Conservation (phyloP, 92 coral and sea anemone genomes). For the Desmophyllum pertusum region DNA sequence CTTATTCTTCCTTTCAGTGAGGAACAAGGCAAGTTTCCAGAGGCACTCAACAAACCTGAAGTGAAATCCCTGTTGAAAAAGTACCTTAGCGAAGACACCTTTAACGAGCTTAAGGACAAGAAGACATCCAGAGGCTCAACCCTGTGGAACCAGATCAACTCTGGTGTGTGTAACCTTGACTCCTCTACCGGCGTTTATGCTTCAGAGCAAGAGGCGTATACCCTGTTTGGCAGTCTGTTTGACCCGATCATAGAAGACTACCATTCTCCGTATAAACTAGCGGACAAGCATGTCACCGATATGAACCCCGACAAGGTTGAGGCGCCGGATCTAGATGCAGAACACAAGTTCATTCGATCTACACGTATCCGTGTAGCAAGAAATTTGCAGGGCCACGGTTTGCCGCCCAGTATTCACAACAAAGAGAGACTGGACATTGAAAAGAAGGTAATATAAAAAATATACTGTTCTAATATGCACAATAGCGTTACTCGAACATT, state of each 20-base stretch:
- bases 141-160: conserved; percentile 64
- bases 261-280: conserved; percentile 81
- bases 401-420: conserved; percentile 79
- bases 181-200: conserved; percentile 68
- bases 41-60: conserved; percentile 56
- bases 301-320: conserved; percentile 87
- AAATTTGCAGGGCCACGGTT: conserved; percentile 77
- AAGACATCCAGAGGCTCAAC: conserved; percentile 55
- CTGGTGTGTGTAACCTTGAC: conserved; percentile 65
- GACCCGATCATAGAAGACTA: conserved; percentile 79
- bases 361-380: conserved; percentile 95
- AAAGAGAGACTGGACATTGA: conserved; percentile 81
- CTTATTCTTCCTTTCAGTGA: conserved; percentile 33
- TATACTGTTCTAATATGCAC: too few species aligned
- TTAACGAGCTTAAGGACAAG: conserved; percentile 61
- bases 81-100: conserved; percentile 56
- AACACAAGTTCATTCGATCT: conserved; percentile 70
- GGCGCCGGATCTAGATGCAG: conserved; percentile 80
- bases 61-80: conserved; percentile 61
- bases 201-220: conserved; percentile 75
- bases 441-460: conserved; percentile 75
- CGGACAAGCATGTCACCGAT: conserved; percentile 77
- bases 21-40: conserved; percentile 58
- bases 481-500: too few species aligned
- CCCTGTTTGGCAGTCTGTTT: conserved; percentile 59